Evolutionary conservation across 2,888 invertebrate species (phyloP).

Genomic region (Lithodes maja): DNA sequence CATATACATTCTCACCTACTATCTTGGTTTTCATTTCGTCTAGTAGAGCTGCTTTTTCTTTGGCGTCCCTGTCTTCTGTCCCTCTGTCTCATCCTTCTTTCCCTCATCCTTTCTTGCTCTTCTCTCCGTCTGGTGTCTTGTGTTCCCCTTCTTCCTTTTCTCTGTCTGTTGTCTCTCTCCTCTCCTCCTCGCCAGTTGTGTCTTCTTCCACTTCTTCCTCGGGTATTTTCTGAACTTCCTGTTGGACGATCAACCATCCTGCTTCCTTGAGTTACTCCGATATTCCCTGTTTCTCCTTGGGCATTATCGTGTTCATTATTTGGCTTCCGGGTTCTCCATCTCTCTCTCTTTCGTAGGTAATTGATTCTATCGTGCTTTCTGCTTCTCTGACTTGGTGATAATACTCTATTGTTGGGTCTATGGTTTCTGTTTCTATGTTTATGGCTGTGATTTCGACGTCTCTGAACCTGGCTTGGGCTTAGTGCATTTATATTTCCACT

Average conservation of each 20-base stretch:
- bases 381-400: neutral
- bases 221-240: too few species aligned
- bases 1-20: too few species aligned
- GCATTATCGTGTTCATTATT: neutral
- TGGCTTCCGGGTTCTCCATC: neutral
- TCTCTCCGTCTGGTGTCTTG: neutral
- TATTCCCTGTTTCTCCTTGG: neutral
- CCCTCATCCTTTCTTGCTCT: neutral
- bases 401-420: neutral
- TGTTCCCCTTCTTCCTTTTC: neutral
- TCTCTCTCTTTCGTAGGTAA: neutral
- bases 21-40: too few species aligned
- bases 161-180: neutral
- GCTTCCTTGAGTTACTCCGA: neutral
- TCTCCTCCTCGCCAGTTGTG: neutral
- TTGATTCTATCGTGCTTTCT: neutral
- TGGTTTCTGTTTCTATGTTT: neutral
- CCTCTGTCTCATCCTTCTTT: neutral
- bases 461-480: neutral
- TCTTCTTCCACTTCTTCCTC: neutral
- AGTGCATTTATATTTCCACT: neutral
- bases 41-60: too few species aligned
- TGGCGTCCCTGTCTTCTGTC: neutral
- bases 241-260: too few species aligned
- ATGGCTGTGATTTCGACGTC: neutral